Conservation (phyloP, 2,797 vertebrate genomes). For the Peromyscus melanophrys region DNA sequence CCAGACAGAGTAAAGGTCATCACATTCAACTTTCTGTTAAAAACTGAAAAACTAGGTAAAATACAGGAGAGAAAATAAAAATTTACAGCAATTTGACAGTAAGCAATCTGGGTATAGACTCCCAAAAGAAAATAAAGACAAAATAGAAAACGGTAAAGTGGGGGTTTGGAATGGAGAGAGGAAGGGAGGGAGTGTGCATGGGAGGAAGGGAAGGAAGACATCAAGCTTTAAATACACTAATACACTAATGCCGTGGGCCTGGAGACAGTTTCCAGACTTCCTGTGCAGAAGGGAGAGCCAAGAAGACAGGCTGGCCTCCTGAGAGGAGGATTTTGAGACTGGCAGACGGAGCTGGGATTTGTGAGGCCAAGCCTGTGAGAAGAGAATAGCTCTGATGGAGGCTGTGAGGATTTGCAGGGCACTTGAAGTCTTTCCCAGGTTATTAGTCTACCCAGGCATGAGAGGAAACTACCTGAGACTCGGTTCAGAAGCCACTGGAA, state of each 20-base stretch:
- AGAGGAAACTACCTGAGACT: neutral
- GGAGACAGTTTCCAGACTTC: neutral
- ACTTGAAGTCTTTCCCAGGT: neutral
- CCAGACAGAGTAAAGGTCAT: neutral
- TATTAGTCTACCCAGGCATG: neutral
- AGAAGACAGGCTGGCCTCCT: neutral
- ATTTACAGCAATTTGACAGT: neutral
- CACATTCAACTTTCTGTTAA: slow-evolving; percentile 10
- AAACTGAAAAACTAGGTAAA: slow-evolving; percentile 34
- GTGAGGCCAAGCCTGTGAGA: neutral
- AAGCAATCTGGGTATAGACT: neutral
- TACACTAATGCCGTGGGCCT: neutral
- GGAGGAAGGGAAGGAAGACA: neutral
- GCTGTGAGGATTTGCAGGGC: neutral
- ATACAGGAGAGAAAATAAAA: neutral
- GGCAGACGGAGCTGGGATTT: neutral
- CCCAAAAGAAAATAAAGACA: neutral
- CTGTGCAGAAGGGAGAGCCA: neutral
- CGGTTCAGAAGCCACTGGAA: neutral
- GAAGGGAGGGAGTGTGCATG: neutral
- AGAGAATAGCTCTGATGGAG: neutral
- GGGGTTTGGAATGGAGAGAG: neutral
- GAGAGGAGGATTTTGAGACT: neutral
- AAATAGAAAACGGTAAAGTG: neutral
- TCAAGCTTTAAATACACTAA: neutral